Conservation (phyloP, 2,797 vertebrate species). For the Muraenolepis orangiensis region DNA sequence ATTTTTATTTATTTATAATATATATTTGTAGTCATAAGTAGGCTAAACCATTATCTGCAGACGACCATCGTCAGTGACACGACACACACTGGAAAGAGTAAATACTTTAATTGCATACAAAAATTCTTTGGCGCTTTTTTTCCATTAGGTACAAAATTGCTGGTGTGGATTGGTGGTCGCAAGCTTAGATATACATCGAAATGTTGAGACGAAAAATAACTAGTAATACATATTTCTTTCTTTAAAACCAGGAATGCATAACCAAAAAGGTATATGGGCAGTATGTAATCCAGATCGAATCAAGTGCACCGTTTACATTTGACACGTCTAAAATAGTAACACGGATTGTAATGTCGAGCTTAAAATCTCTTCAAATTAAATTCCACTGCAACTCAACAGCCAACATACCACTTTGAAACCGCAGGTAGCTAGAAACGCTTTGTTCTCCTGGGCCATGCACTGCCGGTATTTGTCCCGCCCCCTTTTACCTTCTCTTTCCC, state of each 20-base stretch:
- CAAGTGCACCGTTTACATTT: neutral
- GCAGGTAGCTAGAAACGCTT: neutral
- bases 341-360: neutral
- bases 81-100: conserved; percentile 24
- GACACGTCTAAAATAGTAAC: neutral
- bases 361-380: neutral
- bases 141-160: conserved; percentile 48
- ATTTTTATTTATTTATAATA: too few species aligned
- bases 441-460: neutral
- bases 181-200: conserved; percentile 30
- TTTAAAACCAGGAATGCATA: neutral
- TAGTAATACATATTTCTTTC: neutral
- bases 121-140: conserved; percentile 43
- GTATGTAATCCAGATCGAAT: neutral
- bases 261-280: neutral
- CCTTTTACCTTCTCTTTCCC: neutral
- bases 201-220: neutral
- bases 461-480: neutral
- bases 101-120: conserved; percentile 66
- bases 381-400: neutral
- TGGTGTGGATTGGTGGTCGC: conserved; percentile 30
- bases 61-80: neutral
- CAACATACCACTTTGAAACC: neutral
- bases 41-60: too few species aligned
- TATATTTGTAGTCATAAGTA: too few species aligned